phyloP scores from a whole-genome alignment of 1,140 invertebrate species.

The Delia radicum region DNA sequence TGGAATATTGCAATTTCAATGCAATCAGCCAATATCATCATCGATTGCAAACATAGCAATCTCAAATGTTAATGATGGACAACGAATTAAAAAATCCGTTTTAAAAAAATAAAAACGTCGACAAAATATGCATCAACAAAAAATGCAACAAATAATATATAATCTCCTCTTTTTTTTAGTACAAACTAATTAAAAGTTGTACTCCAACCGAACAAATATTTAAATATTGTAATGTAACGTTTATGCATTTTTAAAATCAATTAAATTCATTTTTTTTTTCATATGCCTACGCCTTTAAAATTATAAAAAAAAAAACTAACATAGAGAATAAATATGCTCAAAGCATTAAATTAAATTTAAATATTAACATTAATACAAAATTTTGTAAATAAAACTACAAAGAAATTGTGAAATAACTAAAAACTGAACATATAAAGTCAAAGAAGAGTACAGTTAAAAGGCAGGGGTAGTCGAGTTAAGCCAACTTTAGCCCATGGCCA shows the following conservation, averaged over 20 bases:
- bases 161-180: background rate
- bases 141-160: background rate
- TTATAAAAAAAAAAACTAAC: background rate
- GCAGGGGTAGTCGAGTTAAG: no score
- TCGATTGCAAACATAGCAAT: background rate
- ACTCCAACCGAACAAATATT: conserved; percentile 42
- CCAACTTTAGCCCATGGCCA: background rate
- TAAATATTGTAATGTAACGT: conserved; percentile 42
- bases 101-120: background rate
- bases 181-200: conserved; percentile 18
- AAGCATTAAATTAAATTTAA: conserved; percentile 19
- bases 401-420: conserved; percentile 20
- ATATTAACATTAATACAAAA: conserved; percentile 27
- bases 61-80: background rate
- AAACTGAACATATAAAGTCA: background rate
- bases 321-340: background rate
- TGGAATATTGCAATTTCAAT: background rate
- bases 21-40: background rate
- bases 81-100: background rate
- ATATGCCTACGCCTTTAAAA: background rate
- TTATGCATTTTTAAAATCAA: conserved; percentile 57
- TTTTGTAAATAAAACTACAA: conserved; percentile 16
- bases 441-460: no score
- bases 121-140: background rate
- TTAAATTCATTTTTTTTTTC: conserved; percentile 46